Percentiles rank a stretch among this genome's conserved stretches.
Evolutionary conservation across 2,888 invertebrate species (phyloP).

Genomic region (Nebria brevicollis): DNA sequence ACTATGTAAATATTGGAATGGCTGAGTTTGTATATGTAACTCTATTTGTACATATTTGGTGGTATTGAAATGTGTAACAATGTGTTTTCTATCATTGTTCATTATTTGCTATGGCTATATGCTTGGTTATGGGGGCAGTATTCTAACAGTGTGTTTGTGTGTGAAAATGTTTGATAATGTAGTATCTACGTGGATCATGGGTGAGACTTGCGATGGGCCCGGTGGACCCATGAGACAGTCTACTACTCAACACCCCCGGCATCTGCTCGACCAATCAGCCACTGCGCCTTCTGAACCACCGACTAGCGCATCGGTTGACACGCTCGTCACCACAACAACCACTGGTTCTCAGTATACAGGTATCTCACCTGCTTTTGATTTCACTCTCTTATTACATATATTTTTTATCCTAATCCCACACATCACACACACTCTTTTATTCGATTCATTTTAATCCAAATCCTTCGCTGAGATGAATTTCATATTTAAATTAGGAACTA

Average conservation of each 20-base stretch:
- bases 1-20: too few relatives aligned
- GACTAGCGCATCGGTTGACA: constrained; percentile 59
- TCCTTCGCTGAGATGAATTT: too few relatives aligned
- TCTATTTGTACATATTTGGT: background rate
- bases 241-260: constrained; percentile 54
- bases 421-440: background rate
- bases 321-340: constrained; percentile 57
- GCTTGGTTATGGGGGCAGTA: constrained; percentile 1
- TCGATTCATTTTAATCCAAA: too few relatives aligned
- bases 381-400: background rate
- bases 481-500: too few relatives aligned
- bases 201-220: constrained; percentile 55
- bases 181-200: constrained; percentile 56
- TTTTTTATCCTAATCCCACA: background rate
- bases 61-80: background rate
- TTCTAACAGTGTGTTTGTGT: constrained; percentile 14
- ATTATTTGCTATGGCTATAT: background rate
- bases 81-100: background rate
- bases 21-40: too few relatives aligned
- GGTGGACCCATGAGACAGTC: constrained; percentile 59
- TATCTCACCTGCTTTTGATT: constrained; percentile 47
- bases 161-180: constrained; percentile 19
- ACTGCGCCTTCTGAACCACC: constrained; percentile 52
- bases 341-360: constrained; percentile 61
- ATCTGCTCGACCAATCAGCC: constrained; percentile 54